Evolutionary conservation across 1,140 invertebrate species (phyloP), one percentile per base, ranked within the genome.

Genomic region (Gonatopus flavifemur): DNA sequence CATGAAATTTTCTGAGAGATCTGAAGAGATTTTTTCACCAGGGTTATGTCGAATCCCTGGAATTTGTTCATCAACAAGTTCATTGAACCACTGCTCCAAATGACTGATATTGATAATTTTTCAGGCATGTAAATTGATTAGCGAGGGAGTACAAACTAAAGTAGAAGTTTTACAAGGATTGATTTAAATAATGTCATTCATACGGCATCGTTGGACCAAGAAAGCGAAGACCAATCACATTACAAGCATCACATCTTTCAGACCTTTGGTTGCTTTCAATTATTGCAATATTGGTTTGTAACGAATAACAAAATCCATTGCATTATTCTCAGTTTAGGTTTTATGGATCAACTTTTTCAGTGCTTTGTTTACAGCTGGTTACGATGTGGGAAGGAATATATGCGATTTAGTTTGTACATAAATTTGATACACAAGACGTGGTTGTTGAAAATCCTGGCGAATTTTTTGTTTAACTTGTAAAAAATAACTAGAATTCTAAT

Each of bases 191-290:
- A 81, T 64, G 82, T 85, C 10, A 84, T 89, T 39, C 86, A 86
- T 62, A 81, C 83, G 3, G 76, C 86, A 9, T 79, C 81, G 19
- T 68, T 83, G 7, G 86, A 88, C 69, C 81, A 83, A 60, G 84
- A 86, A 47, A 76, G 72, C 42, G 85, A 88, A 55, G 84, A 87
- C 42, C 79, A 84, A 18, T 78, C 80, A 7, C 81, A 85, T 56
- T 92, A 85, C 73, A n/a, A n/a, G n/a, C n/a, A 87, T 89, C 48
- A 90, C 93, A 13, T 96, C 92, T 35, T 97, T 98, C 70, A 92
- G 95, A 69, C 96, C 93, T 4, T 81, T 98, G 52, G 95, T 98
- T 81, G 86, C 93, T 5, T 86, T 86, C 49, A 93, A 98, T 77
- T 99, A 98, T 70, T 90, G 88, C 22, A 93, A 86, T 58, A 97